Conservation (phyloP, 2,888 invertebrate genomes). For the Amphipoea lucens region DNA sequence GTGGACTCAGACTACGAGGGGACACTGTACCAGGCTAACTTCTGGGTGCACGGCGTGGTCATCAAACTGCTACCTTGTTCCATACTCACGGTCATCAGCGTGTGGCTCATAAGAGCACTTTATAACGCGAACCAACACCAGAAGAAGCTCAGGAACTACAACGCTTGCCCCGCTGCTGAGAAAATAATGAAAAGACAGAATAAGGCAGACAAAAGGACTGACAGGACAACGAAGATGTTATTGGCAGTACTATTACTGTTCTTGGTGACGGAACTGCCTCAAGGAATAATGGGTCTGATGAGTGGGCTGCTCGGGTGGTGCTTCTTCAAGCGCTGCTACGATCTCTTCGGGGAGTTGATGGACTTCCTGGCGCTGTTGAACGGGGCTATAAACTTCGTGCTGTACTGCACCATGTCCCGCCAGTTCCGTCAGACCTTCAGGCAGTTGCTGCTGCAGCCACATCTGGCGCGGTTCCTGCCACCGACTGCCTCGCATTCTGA, state of each 20-base stretch:
- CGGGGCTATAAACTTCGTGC: conserved; percentile 97
- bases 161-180: conserved; percentile 88
- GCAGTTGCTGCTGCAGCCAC: conserved; percentile 92
- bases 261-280: conserved; percentile 96
- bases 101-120: conserved; percentile 93
- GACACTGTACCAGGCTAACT: conserved; percentile 92
- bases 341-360: conserved; percentile 95
- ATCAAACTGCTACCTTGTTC: conserved; percentile 95
- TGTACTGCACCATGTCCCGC: conserved; percentile 98
- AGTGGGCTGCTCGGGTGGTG: conserved; percentile 92
- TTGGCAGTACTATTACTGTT: conserved; percentile 96
- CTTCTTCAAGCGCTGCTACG: conserved; percentile 95
- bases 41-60: conserved; percentile 95
- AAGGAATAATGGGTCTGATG: conserved; percentile 93
- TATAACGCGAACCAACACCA: conserved; percentile 94
- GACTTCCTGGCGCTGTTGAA: conserved; percentile 97
- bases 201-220: conserved; percentile 93
- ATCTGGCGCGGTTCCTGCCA: conserved; percentile 91
- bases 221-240: conserved; percentile 97
- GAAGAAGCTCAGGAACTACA: conserved; percentile 92
- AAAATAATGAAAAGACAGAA: conserved; percentile 86
- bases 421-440: conserved; percentile 96
- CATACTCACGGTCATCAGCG: conserved; percentile 93
- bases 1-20: conserved; percentile 90
- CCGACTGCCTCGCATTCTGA: conserved; percentile 91